Percentiles rank a stretch among this genome's conserved stretches.
Evolutionary conservation across 1,140 invertebrate genomes (phyloP).

Genomic region (Sycophila sp.): DNA sequence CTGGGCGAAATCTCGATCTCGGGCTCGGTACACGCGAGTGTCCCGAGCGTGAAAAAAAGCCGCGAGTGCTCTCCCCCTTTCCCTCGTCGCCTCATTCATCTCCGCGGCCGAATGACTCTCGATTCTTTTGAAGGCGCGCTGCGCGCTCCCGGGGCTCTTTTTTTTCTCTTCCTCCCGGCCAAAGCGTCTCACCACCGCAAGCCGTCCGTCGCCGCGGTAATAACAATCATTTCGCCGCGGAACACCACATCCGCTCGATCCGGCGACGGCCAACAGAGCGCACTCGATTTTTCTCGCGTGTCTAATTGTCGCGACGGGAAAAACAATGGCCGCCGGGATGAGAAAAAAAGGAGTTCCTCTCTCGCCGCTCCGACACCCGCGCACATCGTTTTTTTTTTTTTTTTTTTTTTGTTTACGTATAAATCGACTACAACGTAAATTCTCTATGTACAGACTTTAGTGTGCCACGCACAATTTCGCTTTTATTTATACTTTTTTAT

Average conservation of each 20-base stretch:
- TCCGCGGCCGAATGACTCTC: constrained; percentile 31
- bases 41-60: neutral
- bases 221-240: constrained; percentile 24
- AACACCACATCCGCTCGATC: constrained; percentile 28
- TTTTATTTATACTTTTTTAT: constrained; percentile 22
- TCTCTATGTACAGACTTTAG: constrained; percentile 48
- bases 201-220: neutral
- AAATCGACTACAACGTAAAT: neutral
- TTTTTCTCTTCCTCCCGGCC: neutral
- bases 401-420: too few species aligned
- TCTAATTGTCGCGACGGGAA: too few species aligned
- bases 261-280: too few species aligned
- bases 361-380: too few species aligned
- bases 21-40: neutral
- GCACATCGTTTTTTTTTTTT: too few species aligned
- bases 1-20: constrained; percentile 12
- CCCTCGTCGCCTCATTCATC: constrained; percentile 7
- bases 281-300: too few species aligned
- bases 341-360: too few species aligned
- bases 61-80: neutral
- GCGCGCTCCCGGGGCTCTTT: neutral
- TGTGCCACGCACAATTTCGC: constrained; percentile 36
- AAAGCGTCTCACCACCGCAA: neutral
- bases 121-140: constrained; percentile 21
- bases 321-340: too few species aligned